Conservation (phyloP, 2,888 invertebrate species). For the Scaptomyza caliginosa region DNA sequence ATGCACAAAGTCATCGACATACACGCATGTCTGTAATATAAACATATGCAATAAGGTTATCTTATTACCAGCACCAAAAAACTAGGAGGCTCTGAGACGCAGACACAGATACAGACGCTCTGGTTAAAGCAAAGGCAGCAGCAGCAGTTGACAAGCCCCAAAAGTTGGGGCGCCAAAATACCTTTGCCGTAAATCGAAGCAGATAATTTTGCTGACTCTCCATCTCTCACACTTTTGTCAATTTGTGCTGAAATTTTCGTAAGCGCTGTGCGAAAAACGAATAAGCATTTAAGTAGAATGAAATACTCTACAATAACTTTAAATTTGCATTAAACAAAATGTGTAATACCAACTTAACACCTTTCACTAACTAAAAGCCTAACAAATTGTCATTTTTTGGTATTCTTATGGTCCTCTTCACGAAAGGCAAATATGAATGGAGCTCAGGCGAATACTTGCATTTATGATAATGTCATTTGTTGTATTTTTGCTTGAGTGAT, state of each 20-base stretch:
- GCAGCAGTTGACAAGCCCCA: slow-evolving; percentile 43
- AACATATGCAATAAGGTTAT: slow-evolving; percentile 78
- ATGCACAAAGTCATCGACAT: slow-evolving; percentile 6
- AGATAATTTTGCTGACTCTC: slow-evolving; percentile 33
- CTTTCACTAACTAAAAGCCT: too few species aligned
- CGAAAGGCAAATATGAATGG: too few species aligned
- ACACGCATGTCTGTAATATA: slow-evolving; percentile 63
- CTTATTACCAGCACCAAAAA: slow-evolving; percentile 63
- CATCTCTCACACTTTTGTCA: slow-evolving; percentile 9
- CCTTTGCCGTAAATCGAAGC: slow-evolving; percentile 49
- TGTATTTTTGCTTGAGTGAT: slow-evolving; percentile 30
- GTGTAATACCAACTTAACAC: neutral
- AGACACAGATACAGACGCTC: neutral
- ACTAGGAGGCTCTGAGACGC: slow-evolving; percentile 1
- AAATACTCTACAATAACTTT: neutral
- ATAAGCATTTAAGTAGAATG: neutral
- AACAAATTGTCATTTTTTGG: too few species aligned
- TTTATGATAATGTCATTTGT: neutral
- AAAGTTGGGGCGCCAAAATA: slow-evolving; percentile 22
- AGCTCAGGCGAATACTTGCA: too few species aligned
- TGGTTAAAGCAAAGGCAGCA: neutral
- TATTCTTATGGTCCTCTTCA: too few species aligned
- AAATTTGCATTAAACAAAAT: neutral
- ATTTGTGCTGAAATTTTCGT: slow-evolving; percentile 28
- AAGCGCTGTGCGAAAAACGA: neutral